A percentile compares a stretch with the other conserved stretches of the same genome.
Conservation (phyloP, 1,140 invertebrate species). For the Leptestheria dahalacensis region DNA sequence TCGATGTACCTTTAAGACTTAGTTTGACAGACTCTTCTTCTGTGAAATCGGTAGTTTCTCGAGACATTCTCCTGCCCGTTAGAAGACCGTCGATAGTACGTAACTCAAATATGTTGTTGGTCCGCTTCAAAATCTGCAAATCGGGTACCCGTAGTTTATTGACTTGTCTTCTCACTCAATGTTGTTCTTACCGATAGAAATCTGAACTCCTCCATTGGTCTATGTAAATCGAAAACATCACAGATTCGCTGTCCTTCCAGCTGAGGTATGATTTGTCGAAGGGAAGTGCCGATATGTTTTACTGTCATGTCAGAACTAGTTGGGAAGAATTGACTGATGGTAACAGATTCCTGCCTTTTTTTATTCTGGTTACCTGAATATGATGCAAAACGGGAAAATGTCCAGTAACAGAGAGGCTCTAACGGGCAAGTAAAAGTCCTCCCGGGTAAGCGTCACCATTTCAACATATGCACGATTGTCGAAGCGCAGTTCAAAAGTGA, state of each 20-base stretch:
- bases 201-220: slow-evolving; percentile 83
- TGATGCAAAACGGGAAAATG: slow-evolving; percentile 94
- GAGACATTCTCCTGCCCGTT: background rate
- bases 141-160: background rate
- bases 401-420: slow-evolving; percentile 81
- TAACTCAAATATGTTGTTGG: slow-evolving; percentile 90
- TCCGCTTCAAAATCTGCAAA: slow-evolving; percentile 72
- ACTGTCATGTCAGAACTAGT: slow-evolving; percentile 74
- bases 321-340: background rate
- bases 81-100: slow-evolving; percentile 64
- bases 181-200: slow-evolving; percentile 68
- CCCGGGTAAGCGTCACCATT: slow-evolving; percentile 53
- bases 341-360: too few relatives aligned
- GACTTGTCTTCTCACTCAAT: slow-evolving; percentile 1
- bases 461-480: slow-evolving; percentile 61
- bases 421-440: slow-evolving; percentile 72
- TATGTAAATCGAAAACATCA: slow-evolving; percentile 73
- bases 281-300: slow-evolving; percentile 70
- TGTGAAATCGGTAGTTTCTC: background rate
- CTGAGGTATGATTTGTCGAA: slow-evolving; percentile 79
- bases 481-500: slow-evolving; percentile 83
- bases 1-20: slow-evolving; percentile 58
- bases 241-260: slow-evolving; percentile 71
- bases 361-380: slow-evolving; percentile 86
- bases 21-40: slow-evolving; percentile 9